phyloP scores from a whole-genome alignment of 2,888 invertebrate species.

The Hypolimnas misippus region DNA sequence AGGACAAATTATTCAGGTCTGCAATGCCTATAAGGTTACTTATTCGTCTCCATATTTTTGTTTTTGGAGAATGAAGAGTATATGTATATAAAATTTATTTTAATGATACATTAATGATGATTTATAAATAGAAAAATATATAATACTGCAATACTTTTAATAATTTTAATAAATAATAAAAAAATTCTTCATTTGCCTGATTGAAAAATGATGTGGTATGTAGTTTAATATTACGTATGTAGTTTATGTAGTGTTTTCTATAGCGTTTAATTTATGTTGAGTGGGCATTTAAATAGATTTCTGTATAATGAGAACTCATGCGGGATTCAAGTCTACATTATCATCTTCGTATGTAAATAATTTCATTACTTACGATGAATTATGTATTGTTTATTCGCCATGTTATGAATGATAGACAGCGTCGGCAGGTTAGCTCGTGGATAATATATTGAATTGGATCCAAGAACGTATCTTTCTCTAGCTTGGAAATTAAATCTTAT shows the following conservation, averaged over 20 bases:
- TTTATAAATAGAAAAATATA: no score
- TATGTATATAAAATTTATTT: no score
- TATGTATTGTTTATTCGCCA: slow-evolving; percentile 18
- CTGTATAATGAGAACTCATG: neutral
- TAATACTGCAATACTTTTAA: no score
- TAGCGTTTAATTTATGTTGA: neutral
- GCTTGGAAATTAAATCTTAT: neutral
- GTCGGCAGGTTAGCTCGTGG: neutral
- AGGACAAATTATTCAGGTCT: neutral
- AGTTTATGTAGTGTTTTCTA: neutral
- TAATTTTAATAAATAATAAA: no score
- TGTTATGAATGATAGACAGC: neutral
- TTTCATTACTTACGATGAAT: slow-evolving; percentile 27
- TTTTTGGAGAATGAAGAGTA: no score
- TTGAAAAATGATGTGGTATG: slow-evolving; percentile 3
- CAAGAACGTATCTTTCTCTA: neutral
- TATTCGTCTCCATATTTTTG: neutral
- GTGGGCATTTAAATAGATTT: slow-evolving; percentile 6
- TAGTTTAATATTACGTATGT: neutral
- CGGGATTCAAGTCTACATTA: slow-evolving; percentile 8
- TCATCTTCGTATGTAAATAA: slow-evolving; percentile 17
- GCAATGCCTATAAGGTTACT: neutral
- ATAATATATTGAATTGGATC: slow-evolving; percentile 3
- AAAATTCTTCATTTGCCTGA: slow-evolving; percentile 3
- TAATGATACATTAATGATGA: no score